These are phyloP conservation scores for Dendronephthya gigantea DNA, from an alignment of 64 coral and sea anemone genomes.

Conservation along the genomic window DNA sequence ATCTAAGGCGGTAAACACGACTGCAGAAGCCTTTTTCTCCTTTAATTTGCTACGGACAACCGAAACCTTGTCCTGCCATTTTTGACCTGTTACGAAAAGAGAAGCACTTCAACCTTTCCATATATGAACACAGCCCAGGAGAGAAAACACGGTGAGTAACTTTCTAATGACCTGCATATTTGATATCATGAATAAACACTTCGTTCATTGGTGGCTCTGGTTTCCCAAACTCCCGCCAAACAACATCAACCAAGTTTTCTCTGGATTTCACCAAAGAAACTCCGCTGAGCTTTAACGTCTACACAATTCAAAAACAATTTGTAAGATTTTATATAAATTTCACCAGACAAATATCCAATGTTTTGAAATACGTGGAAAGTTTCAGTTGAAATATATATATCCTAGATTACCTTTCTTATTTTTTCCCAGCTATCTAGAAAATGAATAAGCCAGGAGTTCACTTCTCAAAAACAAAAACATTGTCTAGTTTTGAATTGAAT, in stretches of 20 bases:
- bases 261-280: constrained; percentile 62
- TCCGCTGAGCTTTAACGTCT: constrained; percentile 45
- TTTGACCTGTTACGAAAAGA: constrained; percentile 43
- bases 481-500: no score
- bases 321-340: not conserved
- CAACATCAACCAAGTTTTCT: constrained; percentile 72
- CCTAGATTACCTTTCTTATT: constrained; percentile 21
- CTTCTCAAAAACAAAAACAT: no score
- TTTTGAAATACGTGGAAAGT: no score
- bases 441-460: not conserved
- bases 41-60: constrained; percentile 51
- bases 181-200: constrained; percentile 48
- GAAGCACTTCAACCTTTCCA: no score
- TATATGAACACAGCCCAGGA: no score
- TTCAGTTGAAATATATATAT: not conserved
- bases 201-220: constrained; percentile 57
- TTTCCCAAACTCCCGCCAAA: constrained; percentile 56
- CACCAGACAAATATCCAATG: not conserved
- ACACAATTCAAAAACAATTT: not conserved
- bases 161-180: constrained; percentile 74
- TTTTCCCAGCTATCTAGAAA: constrained; percentile 26
- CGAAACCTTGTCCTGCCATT: constrained; percentile 66
- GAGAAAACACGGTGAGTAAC: no score
- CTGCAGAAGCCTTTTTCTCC: constrained; percentile 37
- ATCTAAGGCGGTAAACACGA: constrained; percentile 62